Conservation (phyloP, 2,888 invertebrate genomes). For the Coremacera marginata region DNA sequence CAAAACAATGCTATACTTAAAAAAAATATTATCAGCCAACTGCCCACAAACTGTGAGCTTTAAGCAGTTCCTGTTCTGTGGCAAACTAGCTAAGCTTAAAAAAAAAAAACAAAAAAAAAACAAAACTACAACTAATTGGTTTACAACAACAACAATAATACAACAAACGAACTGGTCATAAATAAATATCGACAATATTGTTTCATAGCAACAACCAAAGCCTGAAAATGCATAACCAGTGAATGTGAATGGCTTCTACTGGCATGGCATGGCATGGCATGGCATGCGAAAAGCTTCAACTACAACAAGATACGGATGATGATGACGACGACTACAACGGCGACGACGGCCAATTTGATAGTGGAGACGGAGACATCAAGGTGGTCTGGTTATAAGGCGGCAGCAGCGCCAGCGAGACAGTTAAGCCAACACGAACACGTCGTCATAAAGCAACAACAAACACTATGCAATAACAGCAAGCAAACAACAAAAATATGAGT, state of each 20-base stretch:
- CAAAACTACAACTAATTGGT: background rate
- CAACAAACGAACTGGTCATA: background rate
- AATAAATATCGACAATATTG: constrained; percentile 3
- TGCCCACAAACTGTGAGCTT: no score
- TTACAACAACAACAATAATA: background rate
- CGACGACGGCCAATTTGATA: background rate
- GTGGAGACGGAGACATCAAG: background rate
- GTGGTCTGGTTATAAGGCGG: background rate
- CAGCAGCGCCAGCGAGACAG: background rate
- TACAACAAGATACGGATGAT: background rate
- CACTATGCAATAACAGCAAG: background rate
- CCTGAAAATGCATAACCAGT: background rate
- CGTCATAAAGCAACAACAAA: background rate
- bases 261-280: background rate
- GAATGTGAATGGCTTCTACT: background rate
- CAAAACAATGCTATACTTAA: no score
- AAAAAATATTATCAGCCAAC: no score
- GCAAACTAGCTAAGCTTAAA: no score
- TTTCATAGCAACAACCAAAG: background rate
- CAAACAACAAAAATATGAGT: no score
- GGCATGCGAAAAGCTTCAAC: background rate
- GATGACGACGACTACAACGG: background rate
- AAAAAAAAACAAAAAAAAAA: background rate
- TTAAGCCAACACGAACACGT: background rate
- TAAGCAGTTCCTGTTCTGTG: no score